Percentiles rank a stretch among this genome's conserved stretches.
Conservation (phyloP, 2,113 vertebrate species). For the Aegypius monachus region DNA sequence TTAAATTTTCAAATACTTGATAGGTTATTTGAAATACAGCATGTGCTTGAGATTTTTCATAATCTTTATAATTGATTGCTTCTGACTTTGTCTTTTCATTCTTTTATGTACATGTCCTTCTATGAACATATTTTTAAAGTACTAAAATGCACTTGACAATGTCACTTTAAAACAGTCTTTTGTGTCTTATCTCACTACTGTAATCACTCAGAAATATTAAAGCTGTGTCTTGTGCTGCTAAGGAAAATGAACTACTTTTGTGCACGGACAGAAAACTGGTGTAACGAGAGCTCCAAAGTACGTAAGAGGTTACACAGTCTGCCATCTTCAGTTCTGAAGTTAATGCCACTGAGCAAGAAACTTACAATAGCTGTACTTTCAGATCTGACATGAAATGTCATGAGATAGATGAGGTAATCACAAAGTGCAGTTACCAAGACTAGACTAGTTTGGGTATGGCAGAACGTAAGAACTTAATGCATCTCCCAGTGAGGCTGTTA, state of each 20-base stretch:
- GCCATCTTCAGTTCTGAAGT: constrained; percentile 26
- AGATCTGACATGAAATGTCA: constrained; percentile 49
- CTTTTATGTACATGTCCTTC: not conserved
- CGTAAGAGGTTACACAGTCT: constrained; percentile 5
- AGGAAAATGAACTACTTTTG: not conserved
- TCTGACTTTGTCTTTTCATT: constrained; percentile 14
- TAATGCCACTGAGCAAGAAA: constrained; percentile 28
- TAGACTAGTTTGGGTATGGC: not conserved
- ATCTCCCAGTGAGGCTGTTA: not conserved
- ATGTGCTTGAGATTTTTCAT: not conserved
- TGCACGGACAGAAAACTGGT: not conserved
- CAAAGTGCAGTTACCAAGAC: constrained; percentile 17
- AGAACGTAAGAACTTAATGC: constrained; percentile 23
- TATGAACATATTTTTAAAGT: constrained; percentile 12
- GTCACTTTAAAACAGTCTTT: constrained; percentile 26
- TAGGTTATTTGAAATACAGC: not conserved
- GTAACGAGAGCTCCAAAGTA: not conserved
- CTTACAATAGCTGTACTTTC: constrained; percentile 26
- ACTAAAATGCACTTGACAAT: constrained; percentile 21
- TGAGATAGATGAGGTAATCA: constrained; percentile 53
- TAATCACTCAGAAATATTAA: constrained; percentile 52
- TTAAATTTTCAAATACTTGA: not conserved
- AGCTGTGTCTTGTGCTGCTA: not conserved
- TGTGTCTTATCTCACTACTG: constrained; percentile 23
- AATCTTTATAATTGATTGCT: constrained; percentile 4